Conservation (phyloP, 2,888 invertebrate species). For the Mythimna albipuncta region DNA sequence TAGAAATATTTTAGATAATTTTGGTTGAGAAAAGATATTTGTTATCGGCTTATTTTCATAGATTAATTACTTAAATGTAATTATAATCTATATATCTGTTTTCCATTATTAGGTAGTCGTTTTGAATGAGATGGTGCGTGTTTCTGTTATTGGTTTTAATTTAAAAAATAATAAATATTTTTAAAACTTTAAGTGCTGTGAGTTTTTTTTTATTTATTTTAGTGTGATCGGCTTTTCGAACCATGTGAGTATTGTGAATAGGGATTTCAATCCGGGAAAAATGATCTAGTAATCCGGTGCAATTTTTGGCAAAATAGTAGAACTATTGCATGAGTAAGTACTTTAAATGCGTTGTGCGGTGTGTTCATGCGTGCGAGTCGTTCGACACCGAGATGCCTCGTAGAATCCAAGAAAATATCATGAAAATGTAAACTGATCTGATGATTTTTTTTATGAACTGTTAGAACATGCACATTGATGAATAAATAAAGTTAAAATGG, state of each 20-base stretch:
- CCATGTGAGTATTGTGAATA: constrained; percentile 26
- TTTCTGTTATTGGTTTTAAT: constrained; percentile 12
- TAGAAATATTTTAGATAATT: constrained; percentile 58
- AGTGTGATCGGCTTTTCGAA: constrained; percentile 2
- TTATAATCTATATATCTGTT: constrained; percentile 17
- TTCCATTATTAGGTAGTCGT: constrained; percentile 17
- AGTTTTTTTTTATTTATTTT: neutral
- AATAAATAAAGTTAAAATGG: neutral
- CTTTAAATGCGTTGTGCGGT: too few relatives aligned
- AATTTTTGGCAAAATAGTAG: too few relatives aligned
- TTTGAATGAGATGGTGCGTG: constrained; percentile 43
- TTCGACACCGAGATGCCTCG: too few relatives aligned
- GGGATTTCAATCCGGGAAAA: too few relatives aligned
- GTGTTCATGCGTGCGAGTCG: too few relatives aligned
- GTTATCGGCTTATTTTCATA: constrained; percentile 62
- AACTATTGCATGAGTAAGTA: too few relatives aligned
- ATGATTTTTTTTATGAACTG: neutral
- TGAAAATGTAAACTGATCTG: too few relatives aligned
- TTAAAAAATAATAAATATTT: constrained; percentile 20
- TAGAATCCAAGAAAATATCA: too few relatives aligned
- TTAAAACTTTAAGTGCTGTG: constrained; percentile 17
- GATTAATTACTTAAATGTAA: constrained; percentile 52
- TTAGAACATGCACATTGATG: neutral
- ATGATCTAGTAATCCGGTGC: too few relatives aligned
- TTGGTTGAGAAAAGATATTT: constrained; percentile 40